These are phyloP conservation scores for Lottia gigantea DNA, from an alignment of 2,888 invertebrate species.

Conservation along the genomic window DNA sequence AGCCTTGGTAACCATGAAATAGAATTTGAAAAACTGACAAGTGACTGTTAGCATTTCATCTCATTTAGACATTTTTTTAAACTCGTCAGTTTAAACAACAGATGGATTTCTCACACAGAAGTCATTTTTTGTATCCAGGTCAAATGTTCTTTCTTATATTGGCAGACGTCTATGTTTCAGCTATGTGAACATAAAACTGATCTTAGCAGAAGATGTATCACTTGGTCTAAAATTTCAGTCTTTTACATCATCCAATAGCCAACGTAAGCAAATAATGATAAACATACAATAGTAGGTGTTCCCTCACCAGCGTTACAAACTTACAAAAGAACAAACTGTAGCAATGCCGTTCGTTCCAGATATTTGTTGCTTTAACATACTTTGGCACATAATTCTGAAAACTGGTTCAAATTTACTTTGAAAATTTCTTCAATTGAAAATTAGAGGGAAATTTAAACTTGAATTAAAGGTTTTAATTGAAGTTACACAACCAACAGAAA, in stretches of 20 bases:
- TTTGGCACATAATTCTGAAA: too few species aligned
- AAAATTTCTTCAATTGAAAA: too few species aligned
- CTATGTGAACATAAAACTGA: slow-evolving; percentile 1
- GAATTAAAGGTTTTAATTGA: too few species aligned
- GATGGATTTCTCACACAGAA: slow-evolving; percentile 7
- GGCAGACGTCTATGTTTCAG: neutral
- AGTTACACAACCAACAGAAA: too few species aligned
- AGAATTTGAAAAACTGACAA: neutral
- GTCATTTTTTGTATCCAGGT: neutral
- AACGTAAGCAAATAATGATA: slow-evolving; percentile 7
- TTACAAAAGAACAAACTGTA: too few species aligned
- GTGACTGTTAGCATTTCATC: too few species aligned
- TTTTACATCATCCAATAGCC: slow-evolving; percentile 3
- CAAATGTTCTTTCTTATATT: neutral
- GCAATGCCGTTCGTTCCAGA: too few species aligned
- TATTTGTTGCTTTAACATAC: too few species aligned
- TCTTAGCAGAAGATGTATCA: slow-evolving; percentile 10
- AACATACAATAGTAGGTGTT: slow-evolving; percentile 6
- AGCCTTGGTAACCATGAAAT: neutral
- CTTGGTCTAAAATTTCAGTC: slow-evolving; percentile 1
- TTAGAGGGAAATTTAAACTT: too few species aligned
- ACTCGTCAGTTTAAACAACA: neutral
- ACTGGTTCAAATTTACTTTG: too few species aligned
- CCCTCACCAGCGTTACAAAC: neutral
- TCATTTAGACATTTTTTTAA: too few species aligned